phyloP scores from a whole-genome alignment of 2,888 invertebrate species.

The Andrena hattorfiana region DNA sequence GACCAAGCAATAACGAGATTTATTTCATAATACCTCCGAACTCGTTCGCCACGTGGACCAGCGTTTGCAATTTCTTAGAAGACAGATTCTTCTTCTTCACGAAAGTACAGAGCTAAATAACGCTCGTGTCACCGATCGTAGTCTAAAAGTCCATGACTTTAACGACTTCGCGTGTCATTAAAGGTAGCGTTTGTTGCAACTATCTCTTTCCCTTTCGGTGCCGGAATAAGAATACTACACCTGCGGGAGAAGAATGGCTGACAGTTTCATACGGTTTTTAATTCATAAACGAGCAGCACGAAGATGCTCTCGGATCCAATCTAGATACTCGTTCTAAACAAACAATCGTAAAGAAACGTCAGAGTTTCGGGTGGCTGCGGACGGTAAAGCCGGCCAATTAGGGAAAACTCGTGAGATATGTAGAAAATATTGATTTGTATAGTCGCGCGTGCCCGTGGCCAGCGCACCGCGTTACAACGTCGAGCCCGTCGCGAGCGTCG shows the following conservation, averaged over 20 bases:
- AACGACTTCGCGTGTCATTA: not conserved
- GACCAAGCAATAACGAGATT: constrained; percentile 81
- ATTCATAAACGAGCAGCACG: constrained; percentile 1
- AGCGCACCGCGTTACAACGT: constrained; percentile 69
- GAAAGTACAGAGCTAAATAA: constrained; percentile 57
- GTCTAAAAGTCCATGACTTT: not conserved
- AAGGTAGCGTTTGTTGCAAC: too few relatives aligned
- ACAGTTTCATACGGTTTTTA: not conserved
- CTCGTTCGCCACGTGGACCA: constrained; percentile 70
- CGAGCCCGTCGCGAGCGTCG: constrained; percentile 67
- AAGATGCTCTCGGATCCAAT: constrained; percentile 2
- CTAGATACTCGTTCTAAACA: constrained; percentile 9
- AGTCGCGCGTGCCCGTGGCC: constrained; percentile 77
- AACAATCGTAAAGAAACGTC: constrained; percentile 10
- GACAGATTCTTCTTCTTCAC: constrained; percentile 57
- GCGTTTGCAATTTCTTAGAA: constrained; percentile 72
- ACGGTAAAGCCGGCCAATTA: constrained; percentile 66
- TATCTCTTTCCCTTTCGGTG: not conserved
- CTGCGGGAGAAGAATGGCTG: too few relatives aligned
- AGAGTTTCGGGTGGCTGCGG: constrained; percentile 27
- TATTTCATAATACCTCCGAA: constrained; percentile 81
- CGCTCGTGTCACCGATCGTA: not conserved
- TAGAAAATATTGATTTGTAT: constrained; percentile 80
- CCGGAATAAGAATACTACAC: not conserved
- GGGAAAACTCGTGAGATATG: constrained; percentile 78